Percentiles rank a stretch among this genome's conserved stretches.
phyloP scores from a whole-genome alignment of 2,113 vertebrate species.

The Siniperca knerii region DNA sequence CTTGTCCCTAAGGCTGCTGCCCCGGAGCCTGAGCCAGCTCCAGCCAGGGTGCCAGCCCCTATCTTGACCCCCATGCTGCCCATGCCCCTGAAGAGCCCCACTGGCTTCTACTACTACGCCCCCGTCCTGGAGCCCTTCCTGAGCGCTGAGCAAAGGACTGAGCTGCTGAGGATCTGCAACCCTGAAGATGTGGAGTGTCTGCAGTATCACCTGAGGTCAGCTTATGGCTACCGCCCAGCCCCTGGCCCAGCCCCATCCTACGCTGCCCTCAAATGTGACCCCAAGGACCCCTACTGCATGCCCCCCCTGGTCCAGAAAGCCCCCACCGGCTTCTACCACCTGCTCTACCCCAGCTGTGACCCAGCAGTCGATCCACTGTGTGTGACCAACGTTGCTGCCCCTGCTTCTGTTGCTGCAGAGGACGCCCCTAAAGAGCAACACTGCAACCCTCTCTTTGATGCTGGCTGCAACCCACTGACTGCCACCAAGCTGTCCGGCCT shows the following conservation, averaged over 20 bases:
- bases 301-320: conserved; percentile 75
- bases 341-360: conserved; percentile 79
- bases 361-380: conserved; percentile 82
- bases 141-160: conserved; percentile 72
- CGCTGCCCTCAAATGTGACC: conserved; percentile 81
- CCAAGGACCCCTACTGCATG: conserved; percentile 83
- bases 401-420: conserved; percentile 58
- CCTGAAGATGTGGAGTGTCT: conserved; percentile 84
- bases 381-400: conserved; percentile 42
- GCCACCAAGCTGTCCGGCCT: conserved; percentile 78
- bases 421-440: conserved; percentile 71
- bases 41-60: conserved; percentile 69
- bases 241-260: conserved; percentile 77
- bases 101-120: conserved; percentile 78
- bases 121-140: conserved; percentile 83
- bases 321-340: conserved; percentile 79
- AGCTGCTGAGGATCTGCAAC: conserved; percentile 85
- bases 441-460: conserved; percentile 85
- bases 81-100: conserved; percentile 65
- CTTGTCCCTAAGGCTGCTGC: conserved; percentile 44
- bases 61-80: conserved; percentile 76
- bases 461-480: conserved; percentile 83
- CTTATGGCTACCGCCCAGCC: conserved; percentile 83
- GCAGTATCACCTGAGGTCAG: conserved; percentile 85
- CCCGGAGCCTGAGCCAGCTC: conserved; percentile 53